These are phyloP conservation scores for Perognathus longimembris DNA, from an alignment of 2,113 vertebrate genomes.

Conservation along the genomic window DNA sequence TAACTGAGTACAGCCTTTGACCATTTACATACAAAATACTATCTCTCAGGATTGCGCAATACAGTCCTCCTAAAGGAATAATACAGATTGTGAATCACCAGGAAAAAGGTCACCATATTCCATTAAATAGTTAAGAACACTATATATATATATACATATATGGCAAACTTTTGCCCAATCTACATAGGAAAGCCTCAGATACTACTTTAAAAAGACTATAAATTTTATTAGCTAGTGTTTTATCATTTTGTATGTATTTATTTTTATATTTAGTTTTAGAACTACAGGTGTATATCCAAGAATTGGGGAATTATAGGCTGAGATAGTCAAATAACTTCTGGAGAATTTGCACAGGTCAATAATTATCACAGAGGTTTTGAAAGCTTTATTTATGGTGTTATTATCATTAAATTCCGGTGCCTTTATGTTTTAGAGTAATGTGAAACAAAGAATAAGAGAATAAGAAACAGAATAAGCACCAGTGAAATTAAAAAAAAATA, in stretches of 20 bases:
- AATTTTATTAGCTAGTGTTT: slow-evolving; percentile 38
- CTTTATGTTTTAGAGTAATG: not conserved
- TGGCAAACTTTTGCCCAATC: slow-evolving; percentile 37
- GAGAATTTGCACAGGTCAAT: slow-evolving; percentile 48
- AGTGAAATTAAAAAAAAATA: not conserved
- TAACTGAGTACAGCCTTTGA: slow-evolving; percentile 69
- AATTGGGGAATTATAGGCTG: not conserved
- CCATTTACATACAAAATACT: slow-evolving; percentile 76
- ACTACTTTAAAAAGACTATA: slow-evolving; percentile 19
- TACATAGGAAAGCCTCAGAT: not conserved
- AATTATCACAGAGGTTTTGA: slow-evolving; percentile 24
- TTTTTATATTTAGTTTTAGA: not conserved
- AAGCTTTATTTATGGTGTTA: slow-evolving; percentile 14
- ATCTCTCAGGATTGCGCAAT: slow-evolving; percentile 30
- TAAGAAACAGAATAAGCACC: not conserved
- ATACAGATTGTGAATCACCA: slow-evolving; percentile 77
- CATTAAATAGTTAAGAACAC: no score
- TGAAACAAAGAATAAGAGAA: slow-evolving; percentile 7
- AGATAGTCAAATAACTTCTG: not conserved
- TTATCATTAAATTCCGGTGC: slow-evolving; percentile 42
- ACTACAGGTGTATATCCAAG: not conserved
- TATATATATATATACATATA: not conserved
- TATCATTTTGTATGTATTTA: not conserved
- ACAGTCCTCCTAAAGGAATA: slow-evolving; percentile 72
- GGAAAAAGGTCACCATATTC: slow-evolving; percentile 71